Conservation (phyloP, 2,888 invertebrate genomes). For the Xestia xanthographa region DNA sequence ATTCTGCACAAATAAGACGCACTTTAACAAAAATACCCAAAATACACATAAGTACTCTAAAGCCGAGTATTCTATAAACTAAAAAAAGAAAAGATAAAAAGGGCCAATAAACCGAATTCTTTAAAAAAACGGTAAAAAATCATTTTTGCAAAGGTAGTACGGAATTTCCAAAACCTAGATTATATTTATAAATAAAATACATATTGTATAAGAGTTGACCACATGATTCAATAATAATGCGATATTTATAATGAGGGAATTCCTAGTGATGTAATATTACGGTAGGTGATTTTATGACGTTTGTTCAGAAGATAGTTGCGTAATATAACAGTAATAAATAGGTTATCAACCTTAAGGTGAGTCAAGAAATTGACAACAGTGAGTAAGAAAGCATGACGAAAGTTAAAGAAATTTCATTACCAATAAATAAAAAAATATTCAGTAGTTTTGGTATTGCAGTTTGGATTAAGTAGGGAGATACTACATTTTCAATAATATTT, state of each 20-base stretch:
- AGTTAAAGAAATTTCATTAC: background rate
- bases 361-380: too few species aligned
- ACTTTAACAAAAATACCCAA: background rate
- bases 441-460: background rate
- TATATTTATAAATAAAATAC: conserved; percentile 1
- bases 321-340: background rate
- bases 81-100: background rate
- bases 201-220: conserved; percentile 35
- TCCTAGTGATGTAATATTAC: conserved; percentile 50
- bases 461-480: background rate
- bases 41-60: background rate
- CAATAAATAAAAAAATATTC: background rate
- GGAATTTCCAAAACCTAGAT: conserved; percentile 43
- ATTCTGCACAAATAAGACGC: background rate
- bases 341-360: background rate
- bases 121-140: background rate
- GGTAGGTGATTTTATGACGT: conserved; percentile 20
- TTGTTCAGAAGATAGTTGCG: background rate
- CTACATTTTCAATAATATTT: background rate
- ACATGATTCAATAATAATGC: conserved; percentile 20
- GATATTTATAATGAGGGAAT: conserved; percentile 46
- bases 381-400: background rate
- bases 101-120: background rate
- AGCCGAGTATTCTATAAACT: background rate
- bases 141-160: background rate